These are phyloP conservation scores for Antheraea mylitta DNA, from an alignment of 1,140 invertebrate species.

Conservation along the genomic window DNA sequence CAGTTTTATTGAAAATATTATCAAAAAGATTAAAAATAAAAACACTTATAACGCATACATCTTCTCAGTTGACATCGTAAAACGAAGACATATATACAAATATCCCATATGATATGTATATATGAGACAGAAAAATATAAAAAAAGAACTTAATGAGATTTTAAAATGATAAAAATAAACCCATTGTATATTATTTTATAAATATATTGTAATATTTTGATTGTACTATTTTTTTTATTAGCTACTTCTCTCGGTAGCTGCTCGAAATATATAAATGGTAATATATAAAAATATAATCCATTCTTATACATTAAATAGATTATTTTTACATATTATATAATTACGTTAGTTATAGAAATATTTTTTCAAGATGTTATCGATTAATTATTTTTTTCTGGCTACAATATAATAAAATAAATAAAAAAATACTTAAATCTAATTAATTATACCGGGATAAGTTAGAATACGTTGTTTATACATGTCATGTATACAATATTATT, in stretches of 20 bases:
- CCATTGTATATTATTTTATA: not conserved
- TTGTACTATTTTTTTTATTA: not conserved
- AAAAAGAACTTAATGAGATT: conserved; percentile 10
- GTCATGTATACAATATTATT: conserved; percentile 33
- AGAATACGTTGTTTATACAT: conserved; percentile 16
- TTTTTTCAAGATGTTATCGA: too few relatives aligned
- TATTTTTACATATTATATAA: too few relatives aligned
- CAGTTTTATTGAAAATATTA: not conserved
- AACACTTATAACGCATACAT: too few relatives aligned
- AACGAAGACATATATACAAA: too few relatives aligned
- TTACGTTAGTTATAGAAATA: too few relatives aligned
- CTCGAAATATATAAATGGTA: not conserved
- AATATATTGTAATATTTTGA: not conserved
- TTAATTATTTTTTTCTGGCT: too few relatives aligned
- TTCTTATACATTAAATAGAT: too few relatives aligned
- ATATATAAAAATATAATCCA: too few relatives aligned
- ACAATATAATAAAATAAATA: conserved; percentile 7
- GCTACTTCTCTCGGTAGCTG: not conserved
- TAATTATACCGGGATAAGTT: conserved; percentile 11
- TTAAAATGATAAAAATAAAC: not conserved
- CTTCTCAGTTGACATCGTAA: too few relatives aligned
- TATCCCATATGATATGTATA: too few relatives aligned
- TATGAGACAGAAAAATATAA: not conserved
- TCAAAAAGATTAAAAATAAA: not conserved
- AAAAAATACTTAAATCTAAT: conserved; percentile 8